Base-by-base conservation (phyloP, 2,797 vertebrate genomes). In the Pangasius larnaudii region DNA sequence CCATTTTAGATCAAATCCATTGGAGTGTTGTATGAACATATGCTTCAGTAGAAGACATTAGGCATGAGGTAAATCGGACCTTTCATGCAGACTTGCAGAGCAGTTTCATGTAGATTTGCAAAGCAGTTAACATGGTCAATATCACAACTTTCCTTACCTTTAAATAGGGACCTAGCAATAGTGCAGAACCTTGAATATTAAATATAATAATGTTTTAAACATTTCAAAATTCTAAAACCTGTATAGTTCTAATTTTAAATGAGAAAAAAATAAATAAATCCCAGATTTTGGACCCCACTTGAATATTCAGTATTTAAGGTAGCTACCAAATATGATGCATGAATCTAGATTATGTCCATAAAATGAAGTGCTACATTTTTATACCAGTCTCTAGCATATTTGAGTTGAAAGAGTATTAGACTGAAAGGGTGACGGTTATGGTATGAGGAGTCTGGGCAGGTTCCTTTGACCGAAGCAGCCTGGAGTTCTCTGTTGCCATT, bases 401-500 rank as follows among this genome's bases (percentile, higher is more conserved):
- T 30, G 5, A 77, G 49, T 53, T 51, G 27, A 51, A 77, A 30
- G 11, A 51, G 0, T 30, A 51, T 7, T 30, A 79, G 19, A 79
- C 56, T 27, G 8, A 46, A 80, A 49, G n/a, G 13, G 42, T 30
- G 8, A 46, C 5, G 14, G 6, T 46, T n/a, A 63, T 46, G 27
- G 1, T 49, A 67, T 83, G 27, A 33, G 46, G 27, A 22, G 24
- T 82, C 58, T n/a, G 24, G 24, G 6, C 79, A 82, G 58, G 11
- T 82, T 42, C 33, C 19, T 81, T 81, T 81, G 56, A 59, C 6
- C 19, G 7, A n/a, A 80, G 33, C 51, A 46, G 78, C 42, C 81
- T 88, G 59, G 27, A 69, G 19, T 56, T 27, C 51, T 69, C 49
- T 69, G 33, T 63, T 82, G n/a, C 80, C 36, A 51, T 59, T 56